Percentiles rank a stretch among this genome's conserved stretches.
Conservation (phyloP, 2,888 invertebrate species). For the Drosophila flavopinicola region DNA sequence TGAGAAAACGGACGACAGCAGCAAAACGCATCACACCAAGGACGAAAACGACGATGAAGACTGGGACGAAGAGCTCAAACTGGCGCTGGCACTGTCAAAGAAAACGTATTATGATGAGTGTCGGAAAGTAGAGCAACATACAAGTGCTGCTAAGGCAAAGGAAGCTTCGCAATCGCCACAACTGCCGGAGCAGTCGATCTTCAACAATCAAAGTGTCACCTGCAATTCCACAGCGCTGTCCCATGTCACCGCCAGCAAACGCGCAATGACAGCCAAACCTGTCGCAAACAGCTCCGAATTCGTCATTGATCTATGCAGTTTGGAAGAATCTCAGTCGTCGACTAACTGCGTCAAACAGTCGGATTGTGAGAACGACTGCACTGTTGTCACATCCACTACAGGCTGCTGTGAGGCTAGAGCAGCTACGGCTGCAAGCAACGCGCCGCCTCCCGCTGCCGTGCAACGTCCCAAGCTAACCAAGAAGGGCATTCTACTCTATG, state of each 20-base stretch:
- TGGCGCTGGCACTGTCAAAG: slow-evolving; percentile 52
- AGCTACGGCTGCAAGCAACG: not conserved
- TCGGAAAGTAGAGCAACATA: not conserved
- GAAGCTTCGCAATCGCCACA: not conserved
- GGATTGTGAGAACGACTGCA: slow-evolving; percentile 65
- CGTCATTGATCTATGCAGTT: not conserved
- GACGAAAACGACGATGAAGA: not conserved
- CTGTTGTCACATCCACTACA: slow-evolving; percentile 77
- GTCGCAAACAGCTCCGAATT: not conserved
- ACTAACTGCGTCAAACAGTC: not conserved
- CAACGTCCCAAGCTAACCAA: slow-evolving; percentile 29
- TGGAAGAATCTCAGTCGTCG: too few species aligned
- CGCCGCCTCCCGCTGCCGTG: not conserved
- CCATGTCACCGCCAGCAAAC: slow-evolving; percentile 38
- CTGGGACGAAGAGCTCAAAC: slow-evolving; percentile 30
- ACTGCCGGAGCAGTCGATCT: slow-evolving; percentile 47
- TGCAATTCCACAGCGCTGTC: slow-evolving; percentile 77
- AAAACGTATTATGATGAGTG: slow-evolving; percentile 38
- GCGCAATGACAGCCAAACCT: not conserved
- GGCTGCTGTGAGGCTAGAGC: slow-evolving; percentile 33
- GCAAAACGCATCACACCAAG: not conserved
- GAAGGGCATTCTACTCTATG: slow-evolving; percentile 71
- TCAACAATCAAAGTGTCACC: slow-evolving; percentile 54
- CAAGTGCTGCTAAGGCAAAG: not conserved
- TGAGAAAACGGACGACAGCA: not conserved